Base-by-base conservation (phyloP, 2,888 invertebrate genomes). In the Agonopterix heracliana region DNA sequence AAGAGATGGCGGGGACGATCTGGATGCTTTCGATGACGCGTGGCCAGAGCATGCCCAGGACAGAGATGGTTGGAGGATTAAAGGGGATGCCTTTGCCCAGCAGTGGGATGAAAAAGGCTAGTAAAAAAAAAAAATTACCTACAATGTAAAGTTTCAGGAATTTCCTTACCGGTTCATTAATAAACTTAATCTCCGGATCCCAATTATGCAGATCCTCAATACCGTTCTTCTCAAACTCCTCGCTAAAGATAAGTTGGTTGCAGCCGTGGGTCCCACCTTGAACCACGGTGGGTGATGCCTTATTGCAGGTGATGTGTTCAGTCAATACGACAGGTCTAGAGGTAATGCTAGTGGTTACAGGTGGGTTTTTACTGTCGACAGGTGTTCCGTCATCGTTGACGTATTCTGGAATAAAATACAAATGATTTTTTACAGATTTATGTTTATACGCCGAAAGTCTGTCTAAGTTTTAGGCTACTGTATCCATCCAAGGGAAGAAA, bases 181-280 rank as follows among this genome's bases (percentile, higher is more conserved):
- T 82, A 61, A 92, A 91, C 60, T 86, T 90, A 49, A 89, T 78
- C 54, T 91, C 87, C 7, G 84, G 68, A 5, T 76, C 81, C 92
- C 91, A 92, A 43, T 85, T 68, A 0, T 61, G 47, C 61, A 78
- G 54, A 9, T 78, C 74, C 14, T 70, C 60, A n/a, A 79, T 42
- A 63, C 67, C 63, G 8, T 52, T 51, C 44, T 68, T 71, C 4
- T 74, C 67, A 57, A 93, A 93, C 13, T 90, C 83, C 38, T 93
- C 93, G 17, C 83, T 78, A 56, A 94, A 93, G 44, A 94, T 78
- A 26, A 92, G 67, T 11, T 82, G 74, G 2, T 90, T 91, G 60
- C 93, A 93, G 12, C 85, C 64, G 0, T 64, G 49, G 8, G 53
- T 55, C 1, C 55, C 50, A 0, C 77, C 81, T 10, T 65, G 66